These are phyloP conservation scores for Cylloceria caligata DNA, from an alignment of 2,888 invertebrate genomes.

Conservation along the genomic window DNA sequence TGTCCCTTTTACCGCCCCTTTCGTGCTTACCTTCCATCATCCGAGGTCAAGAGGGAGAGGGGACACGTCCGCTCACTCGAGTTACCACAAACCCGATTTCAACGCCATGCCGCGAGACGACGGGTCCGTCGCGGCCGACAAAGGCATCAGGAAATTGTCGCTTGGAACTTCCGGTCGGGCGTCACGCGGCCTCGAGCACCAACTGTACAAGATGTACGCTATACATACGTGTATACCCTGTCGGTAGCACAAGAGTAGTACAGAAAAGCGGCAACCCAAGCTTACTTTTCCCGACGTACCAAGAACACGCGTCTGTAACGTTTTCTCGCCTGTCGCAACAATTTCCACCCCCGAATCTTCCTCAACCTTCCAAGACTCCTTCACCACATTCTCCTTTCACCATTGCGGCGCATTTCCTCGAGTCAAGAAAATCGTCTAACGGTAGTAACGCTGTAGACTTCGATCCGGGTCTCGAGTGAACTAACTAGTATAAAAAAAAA, in stretches of 20 bases:
- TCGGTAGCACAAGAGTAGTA: constrained; percentile 27
- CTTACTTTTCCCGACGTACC: constrained; percentile 22
- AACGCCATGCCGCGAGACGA: constrained; percentile 39
- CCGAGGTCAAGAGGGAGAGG: neutral
- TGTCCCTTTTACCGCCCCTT: neutral
- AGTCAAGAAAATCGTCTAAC: constrained; percentile 23
- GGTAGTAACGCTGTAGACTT: neutral
- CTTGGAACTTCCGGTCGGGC: constrained; percentile 68
- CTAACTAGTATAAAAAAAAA: neutral
- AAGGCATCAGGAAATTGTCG: constrained; percentile 72
- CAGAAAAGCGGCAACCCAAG: constrained; percentile 32
- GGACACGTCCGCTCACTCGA: constrained; percentile 50
- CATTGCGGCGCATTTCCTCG: constrained; percentile 6
- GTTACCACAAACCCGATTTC: constrained; percentile 70
- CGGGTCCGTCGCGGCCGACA: constrained; percentile 60
- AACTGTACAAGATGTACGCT: neutral
- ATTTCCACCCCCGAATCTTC: neutral
- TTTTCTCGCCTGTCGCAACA: constrained; percentile 31
- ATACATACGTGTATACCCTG: neutral
- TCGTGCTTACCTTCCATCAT: constrained; percentile 38
- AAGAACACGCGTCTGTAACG: constrained; percentile 25
- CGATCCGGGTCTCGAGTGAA: constrained; percentile 10
- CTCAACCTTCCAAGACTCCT: neutral
- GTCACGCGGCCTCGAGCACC: constrained; percentile 57
- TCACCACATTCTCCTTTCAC: constrained; percentile 24